Percentiles rank a stretch among this genome's conserved stretches.
Evolutionary conservation across 1,140 invertebrate genomes (phyloP).

Genomic region (Wasmannia auropunctata): DNA sequence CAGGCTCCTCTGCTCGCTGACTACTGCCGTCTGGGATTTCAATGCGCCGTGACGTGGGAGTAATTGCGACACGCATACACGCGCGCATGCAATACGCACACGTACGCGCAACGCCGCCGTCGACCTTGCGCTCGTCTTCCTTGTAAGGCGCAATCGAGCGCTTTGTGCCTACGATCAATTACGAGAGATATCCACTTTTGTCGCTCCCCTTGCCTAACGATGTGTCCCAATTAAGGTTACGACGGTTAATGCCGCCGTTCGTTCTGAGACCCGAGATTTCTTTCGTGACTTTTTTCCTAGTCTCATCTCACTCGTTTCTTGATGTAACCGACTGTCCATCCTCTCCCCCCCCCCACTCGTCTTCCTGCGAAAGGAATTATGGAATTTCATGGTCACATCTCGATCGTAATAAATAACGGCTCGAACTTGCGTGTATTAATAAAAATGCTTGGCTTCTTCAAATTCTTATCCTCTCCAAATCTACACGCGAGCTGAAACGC

Average conservation of each 20-base stretch:
- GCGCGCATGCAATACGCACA: constrained; percentile 23
- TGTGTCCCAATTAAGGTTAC: constrained; percentile 68
- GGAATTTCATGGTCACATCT: constrained; percentile 7
- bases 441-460: background rate
- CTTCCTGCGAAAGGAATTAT: background rate
- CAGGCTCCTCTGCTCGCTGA: background rate
- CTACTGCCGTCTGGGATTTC: constrained; percentile 60
- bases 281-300: background rate
- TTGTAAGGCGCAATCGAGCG: constrained; percentile 70
- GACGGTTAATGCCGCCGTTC: constrained; percentile 62
- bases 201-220: constrained; percentile 69
- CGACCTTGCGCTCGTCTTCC: constrained; percentile 73
- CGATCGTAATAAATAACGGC: background rate
- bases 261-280: constrained; percentile 36
- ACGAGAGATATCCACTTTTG: constrained; percentile 72
- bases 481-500: background rate
- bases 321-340: constrained; percentile 6
- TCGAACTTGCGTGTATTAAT: background rate
- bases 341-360: too few species aligned
- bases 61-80: constrained; percentile 71
- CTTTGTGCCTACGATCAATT: constrained; percentile 67
- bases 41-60: constrained; percentile 70
- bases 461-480: background rate
- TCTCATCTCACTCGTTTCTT: background rate
- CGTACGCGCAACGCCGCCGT: constrained; percentile 8